These are phyloP conservation scores for Typhlichthys eigenmanni DNA, from an alignment of 2,797 vertebrate species.

Conservation along the genomic window DNA sequence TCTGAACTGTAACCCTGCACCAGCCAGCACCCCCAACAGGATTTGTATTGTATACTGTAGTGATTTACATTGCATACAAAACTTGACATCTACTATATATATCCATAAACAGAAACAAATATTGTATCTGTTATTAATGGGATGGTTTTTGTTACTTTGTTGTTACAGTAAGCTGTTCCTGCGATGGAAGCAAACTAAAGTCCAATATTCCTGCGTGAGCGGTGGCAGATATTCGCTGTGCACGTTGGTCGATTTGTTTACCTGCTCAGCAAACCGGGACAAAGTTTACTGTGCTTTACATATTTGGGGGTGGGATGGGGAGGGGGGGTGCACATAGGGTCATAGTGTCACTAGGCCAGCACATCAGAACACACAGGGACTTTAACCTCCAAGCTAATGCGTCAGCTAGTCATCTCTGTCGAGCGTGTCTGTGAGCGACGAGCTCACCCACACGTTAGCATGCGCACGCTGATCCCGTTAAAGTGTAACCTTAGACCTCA, in stretches of 20 bases:
- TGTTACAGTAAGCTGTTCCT: no score
- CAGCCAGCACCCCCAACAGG: no score
- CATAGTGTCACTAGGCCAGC: conserved; percentile 9
- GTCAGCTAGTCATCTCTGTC: conserved; percentile 25
- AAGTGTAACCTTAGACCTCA: no score
- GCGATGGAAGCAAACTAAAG: neutral
- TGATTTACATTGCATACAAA: no score
- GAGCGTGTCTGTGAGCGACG: conserved; percentile 2
- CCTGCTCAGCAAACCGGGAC: conserved; percentile 5
- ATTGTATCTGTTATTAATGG: no score
- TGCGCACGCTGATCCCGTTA: neutral
- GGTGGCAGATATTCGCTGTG: neutral
- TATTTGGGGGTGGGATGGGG: conserved; percentile 22
- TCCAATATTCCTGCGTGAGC: conserved; percentile 7
- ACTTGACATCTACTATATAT: no score
- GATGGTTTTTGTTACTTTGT: no score
- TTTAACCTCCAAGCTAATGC: conserved; percentile 63
- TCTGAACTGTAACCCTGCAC: no score
- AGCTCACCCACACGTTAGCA: neutral
- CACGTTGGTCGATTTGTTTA: neutral
- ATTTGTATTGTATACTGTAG: no score
- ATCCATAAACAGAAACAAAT: no score
- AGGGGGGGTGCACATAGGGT: conserved; percentile 28
- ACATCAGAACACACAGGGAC: conserved; percentile 37
- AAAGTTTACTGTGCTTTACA: conserved; percentile 19